Base-by-base conservation (phyloP, 2,888 invertebrate species). In the Tipula confusa region DNA sequence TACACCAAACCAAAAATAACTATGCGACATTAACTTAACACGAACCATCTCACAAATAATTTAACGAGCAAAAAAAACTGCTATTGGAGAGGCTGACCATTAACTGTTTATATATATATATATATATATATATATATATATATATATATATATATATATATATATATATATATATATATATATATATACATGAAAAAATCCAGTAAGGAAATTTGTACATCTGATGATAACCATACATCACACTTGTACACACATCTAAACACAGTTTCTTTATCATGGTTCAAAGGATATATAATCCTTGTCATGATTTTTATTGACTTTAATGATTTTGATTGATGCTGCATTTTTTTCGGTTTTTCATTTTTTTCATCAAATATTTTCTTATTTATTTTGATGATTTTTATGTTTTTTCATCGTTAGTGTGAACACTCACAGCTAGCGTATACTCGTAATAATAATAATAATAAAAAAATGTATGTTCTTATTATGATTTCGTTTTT, bases 311-410 rank as follows among this genome's bases (percentile, higher is more conserved):
- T 64, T 64, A 64, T 64, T 64, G 64, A 64, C 64, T 64, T 64
- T 64, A 64, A 64, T 64, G 64, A 64, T 18, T 24, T 64, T 64
- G 64, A 64, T 64, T 64, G 64, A 64, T 64, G 64, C 64, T 64
- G 64, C 64, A 64, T 64, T 64, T 15, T 64, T 64, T 64, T 64
- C 64, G n/a, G n/a, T n/a, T n/a, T n/a, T n/a, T n/a, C 64, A 64
- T 64, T 64, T 15, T 64, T 64, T 64, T 64, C 64, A 64, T 64
- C 64, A 24, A 64, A 64, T 64, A 64, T 64, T 64, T 64, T 64
- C 24, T 64, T 43, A 43, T 43, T 43, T 43, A 43, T 43, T 64
- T 24, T 64, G 64, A 64, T 64, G 24, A 64, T 64, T 64, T 64
- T 64, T 64, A 64, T 64, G 64, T 64, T 64, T 64, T 64, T 3